Evolutionary conservation across 1,140 invertebrate genomes (phyloP).

Genomic region (Ostrea denselamellosa): DNA sequence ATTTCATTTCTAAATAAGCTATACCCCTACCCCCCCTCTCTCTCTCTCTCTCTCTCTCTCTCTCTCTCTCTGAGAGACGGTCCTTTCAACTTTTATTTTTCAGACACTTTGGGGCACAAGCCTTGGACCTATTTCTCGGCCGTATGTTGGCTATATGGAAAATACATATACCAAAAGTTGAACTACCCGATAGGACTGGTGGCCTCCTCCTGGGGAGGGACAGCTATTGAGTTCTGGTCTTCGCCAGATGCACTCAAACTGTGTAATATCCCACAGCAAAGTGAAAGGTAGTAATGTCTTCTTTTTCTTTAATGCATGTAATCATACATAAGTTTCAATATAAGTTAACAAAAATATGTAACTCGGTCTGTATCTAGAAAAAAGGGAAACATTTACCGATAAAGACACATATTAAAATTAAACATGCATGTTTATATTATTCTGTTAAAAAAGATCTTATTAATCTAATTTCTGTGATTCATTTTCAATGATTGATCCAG

Average conservation of each 20-base stretch:
- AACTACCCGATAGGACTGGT: constrained; percentile 66
- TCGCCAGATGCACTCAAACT: constrained; percentile 55
- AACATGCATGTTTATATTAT: too few relatives aligned
- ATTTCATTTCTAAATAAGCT: too few relatives aligned
- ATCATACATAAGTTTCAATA: too few relatives aligned
- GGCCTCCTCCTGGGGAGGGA: constrained; percentile 63
- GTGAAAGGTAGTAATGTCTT: background rate
- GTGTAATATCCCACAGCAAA: constrained; percentile 47
- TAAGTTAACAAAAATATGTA: too few relatives aligned
- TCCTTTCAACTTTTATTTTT: background rate
- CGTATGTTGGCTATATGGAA: constrained; percentile 69
- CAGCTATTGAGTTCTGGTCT: constrained; percentile 63
- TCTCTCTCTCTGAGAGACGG: background rate
- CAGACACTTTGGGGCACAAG: constrained; percentile 40
- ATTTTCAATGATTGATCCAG: too few relatives aligned
- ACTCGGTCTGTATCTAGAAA: too few relatives aligned
- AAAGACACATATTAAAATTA: too few relatives aligned
- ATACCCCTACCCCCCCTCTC: background rate
- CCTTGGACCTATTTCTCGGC: constrained; percentile 66
- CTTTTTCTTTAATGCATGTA: too few relatives aligned
- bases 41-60: background rate
- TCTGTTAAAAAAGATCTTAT: too few relatives aligned
- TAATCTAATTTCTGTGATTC: too few relatives aligned
- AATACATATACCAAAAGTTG: constrained; percentile 60
- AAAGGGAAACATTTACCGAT: too few relatives aligned